phyloP scores from a whole-genome alignment of 1,140 invertebrate species.

The Penaeus vannamei region DNA sequence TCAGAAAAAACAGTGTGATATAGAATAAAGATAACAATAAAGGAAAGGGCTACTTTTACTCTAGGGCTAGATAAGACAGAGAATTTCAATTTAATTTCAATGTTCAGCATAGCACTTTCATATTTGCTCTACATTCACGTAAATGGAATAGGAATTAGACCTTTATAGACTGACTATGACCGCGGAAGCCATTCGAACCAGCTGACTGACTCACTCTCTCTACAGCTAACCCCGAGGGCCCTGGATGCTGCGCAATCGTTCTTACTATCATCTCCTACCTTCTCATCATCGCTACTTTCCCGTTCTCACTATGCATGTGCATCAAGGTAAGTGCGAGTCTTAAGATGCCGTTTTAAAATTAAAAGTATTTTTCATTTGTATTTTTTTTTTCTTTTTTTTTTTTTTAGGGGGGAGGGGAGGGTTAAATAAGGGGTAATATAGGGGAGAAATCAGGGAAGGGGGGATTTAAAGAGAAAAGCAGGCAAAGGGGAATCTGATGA shows the following conservation, averaged over 20 bases:
- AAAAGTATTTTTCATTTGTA: not conserved
- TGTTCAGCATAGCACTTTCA: too few relatives aligned
- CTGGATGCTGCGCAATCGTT: constrained; percentile 83
- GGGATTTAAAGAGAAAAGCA: too few relatives aligned
- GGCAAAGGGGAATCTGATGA: too few relatives aligned
- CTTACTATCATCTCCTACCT: constrained; percentile 85
- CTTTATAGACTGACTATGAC: not conserved
- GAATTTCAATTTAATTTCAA: too few relatives aligned
- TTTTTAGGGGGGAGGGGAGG: too few relatives aligned
- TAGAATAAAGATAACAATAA: too few relatives aligned
- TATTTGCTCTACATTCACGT: too few relatives aligned
- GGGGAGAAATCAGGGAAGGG: too few relatives aligned
- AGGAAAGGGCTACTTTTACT: too few relatives aligned
- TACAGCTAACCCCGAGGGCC: constrained; percentile 74
- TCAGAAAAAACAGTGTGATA: too few relatives aligned
- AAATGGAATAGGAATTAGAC: not conserved
- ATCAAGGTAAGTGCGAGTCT: constrained; percentile 79
- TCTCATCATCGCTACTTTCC: constrained; percentile 83
- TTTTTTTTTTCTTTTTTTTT: not conserved
- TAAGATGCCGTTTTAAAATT: not conserved
- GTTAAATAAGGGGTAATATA: too few relatives aligned
- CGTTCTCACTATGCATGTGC: constrained; percentile 87
- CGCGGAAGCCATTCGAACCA: not conserved
- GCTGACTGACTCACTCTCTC: constrained; percentile 66
- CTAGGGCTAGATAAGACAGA: too few relatives aligned